Evolutionary conservation across 2,888 invertebrate species (phyloP), one percentile per base, ranked within the genome.

Genomic region (Cylloceria caligata): DNA sequence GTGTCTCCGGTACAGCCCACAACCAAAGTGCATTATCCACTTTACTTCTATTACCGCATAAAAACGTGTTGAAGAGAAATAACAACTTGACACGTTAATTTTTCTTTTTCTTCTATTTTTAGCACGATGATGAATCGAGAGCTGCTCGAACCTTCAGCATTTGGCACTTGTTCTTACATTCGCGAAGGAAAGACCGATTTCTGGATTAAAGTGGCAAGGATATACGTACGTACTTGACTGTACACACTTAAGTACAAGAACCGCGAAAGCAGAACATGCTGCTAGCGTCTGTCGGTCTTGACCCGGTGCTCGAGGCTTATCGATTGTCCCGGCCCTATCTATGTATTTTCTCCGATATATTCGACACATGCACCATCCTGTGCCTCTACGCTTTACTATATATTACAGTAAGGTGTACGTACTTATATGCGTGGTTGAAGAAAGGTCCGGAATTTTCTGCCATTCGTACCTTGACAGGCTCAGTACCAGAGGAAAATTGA

Each of bases 301-400:
- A 83, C 83, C 83, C 83, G 80, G 76, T 80, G 75, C 75, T 76
- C 76, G 83, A 64, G 67, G 72, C 60, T 60, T 83, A 83, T 83
- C 83, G 83, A 83, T 83, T 80, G 72, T 72, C 45, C 75, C 75
- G 68, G 74, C 74, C 34, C 47, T 36, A 52, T 57, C 69, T 45
- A 27, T 62, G 27, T n/a, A 72, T 36, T 39, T n/a, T n/a, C 34
- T 49, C 21, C 49, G 5, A 2, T 68, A n/a, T 45, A 57, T 30
- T 57, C 57, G 42, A 42, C 69, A 71, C 42, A 57, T 30, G 57
- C 16, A 24, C 24, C 52, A 24, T 21, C 24, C 52, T 11, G 11
- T 52, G 52, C 9, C 47, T 47, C 16, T 21, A 49, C 49, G 49
- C 49, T 49, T 21, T 49, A 19, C 24, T 3, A 9, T 55, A 27